A percentile compares a stretch with the other conserved stretches of the same genome.
These are phyloP conservation scores for Agapornis roseicollis DNA, from an alignment of 2,113 vertebrate species.

Conservation along the genomic window DNA sequence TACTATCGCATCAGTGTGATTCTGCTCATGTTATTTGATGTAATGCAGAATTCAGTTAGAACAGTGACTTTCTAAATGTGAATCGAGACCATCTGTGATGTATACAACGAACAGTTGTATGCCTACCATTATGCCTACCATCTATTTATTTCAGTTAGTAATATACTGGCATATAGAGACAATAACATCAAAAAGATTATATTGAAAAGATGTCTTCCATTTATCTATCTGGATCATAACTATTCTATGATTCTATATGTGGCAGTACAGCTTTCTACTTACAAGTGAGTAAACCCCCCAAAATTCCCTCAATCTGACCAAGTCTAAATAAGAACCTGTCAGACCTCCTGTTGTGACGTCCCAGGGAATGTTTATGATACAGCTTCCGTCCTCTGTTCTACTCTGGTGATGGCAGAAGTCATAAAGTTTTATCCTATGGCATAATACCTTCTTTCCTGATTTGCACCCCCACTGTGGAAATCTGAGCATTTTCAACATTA, in stretches of 20 bases:
- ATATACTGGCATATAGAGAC: neutral
- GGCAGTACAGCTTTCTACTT: neutral
- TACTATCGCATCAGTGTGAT: neutral
- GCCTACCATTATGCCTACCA: neutral
- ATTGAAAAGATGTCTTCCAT: neutral
- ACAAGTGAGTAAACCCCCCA: neutral
- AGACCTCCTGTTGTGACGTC: neutral
- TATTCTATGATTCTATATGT: too few relatives aligned
- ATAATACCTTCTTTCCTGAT: neutral
- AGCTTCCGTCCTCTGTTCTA: neutral
- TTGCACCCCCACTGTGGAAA: neutral
- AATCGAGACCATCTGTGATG: neutral
- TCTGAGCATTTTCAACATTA: neutral
- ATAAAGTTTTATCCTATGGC: neutral
- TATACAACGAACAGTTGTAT: neutral
- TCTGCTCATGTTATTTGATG: neutral
- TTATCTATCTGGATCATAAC: accelerated
- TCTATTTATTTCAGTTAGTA: neutral
- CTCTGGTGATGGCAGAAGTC: neutral
- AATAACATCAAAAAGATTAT: neutral
- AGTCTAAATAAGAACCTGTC: neutral
- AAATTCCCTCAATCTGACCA: neutral
- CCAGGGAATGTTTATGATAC: neutral
- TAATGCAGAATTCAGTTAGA: neutral
- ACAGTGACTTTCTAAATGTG: neutral